These are phyloP conservation scores for Steinernema hermaphroditum DNA, from an alignment of 2,888 invertebrate species.

Conservation along the genomic window DNA sequence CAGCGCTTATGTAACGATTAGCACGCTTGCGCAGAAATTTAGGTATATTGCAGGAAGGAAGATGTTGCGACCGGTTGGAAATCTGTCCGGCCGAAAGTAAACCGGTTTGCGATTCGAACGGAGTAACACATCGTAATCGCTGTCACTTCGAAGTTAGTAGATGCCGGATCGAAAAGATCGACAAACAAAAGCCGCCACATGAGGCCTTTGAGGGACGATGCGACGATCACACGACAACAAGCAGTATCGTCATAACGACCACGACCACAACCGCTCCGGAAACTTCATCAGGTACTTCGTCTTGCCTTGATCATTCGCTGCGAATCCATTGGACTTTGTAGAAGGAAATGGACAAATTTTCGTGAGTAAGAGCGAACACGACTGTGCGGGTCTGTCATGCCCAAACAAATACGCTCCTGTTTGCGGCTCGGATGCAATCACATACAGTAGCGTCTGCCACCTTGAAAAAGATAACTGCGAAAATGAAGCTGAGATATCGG, in stretches of 20 bases:
- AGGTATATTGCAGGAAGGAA: constrained; percentile 40
- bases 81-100: constrained; percentile 34
- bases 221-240: neutral
- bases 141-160: constrained; percentile 56
- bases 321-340: neutral
- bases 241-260: neutral
- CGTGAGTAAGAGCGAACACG: neutral
- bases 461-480: constrained; percentile 49
- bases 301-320: neutral
- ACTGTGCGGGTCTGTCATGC: constrained; percentile 36
- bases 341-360: neutral
- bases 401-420: constrained; percentile 55
- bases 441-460: constrained; percentile 58
- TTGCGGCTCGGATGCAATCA: constrained; percentile 55
- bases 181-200: constrained; percentile 38
- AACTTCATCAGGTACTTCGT: too few relatives aligned
- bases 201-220: neutral
- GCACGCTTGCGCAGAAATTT: neutral
- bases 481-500: constrained; percentile 10
- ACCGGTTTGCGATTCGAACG: constrained; percentile 56
- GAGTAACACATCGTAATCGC: constrained; percentile 48
- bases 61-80: constrained; percentile 51
- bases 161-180: constrained; percentile 48
- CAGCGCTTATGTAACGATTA: constrained; percentile 51
- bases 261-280: neutral